Conservation (phyloP, 2,888 invertebrate genomes). For the Meiosimyza decipiens region DNA sequence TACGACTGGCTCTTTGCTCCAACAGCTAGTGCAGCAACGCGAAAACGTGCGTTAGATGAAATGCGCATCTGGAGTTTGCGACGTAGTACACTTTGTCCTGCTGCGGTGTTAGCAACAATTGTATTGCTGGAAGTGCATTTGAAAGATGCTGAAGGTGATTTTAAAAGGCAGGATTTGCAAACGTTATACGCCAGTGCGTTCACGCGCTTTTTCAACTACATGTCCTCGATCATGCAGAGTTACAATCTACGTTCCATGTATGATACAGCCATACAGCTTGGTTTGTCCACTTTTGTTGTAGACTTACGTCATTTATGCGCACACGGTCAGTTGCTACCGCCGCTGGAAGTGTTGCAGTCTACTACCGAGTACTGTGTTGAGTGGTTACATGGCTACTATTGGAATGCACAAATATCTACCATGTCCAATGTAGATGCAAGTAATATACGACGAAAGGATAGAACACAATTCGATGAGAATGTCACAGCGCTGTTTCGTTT, state of each 20-base stretch:
- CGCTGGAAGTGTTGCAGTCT: constrained; percentile 55
- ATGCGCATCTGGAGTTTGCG: constrained; percentile 63
- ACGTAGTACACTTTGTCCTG: constrained; percentile 60
- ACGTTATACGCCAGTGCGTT: constrained; percentile 61
- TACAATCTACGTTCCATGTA: constrained; percentile 63
- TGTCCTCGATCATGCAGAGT: constrained; percentile 64
- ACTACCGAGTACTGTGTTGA: constrained; percentile 59
- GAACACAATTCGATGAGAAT: constrained; percentile 53
- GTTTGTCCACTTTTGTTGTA: constrained; percentile 64
- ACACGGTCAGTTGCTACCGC: constrained; percentile 62
- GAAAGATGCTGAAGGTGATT: constrained; percentile 49
- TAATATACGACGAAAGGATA: constrained; percentile 54
- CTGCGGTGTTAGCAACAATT: constrained; percentile 61
- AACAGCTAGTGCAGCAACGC: constrained; percentile 31
- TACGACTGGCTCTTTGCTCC: constrained; percentile 58
- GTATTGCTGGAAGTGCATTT: constrained; percentile 59
- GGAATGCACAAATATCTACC: constrained; percentile 54
- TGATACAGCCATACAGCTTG: constrained; percentile 59
- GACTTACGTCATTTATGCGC: constrained; percentile 65
- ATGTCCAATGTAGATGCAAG: constrained; percentile 56
- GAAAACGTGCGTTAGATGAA: constrained; percentile 51
- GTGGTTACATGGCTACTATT: constrained; percentile 64
- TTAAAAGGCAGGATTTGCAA: constrained; percentile 44
- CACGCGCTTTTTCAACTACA: constrained; percentile 65
- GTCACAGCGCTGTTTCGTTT: constrained; percentile 50